These are phyloP conservation scores for Frankliniella intonsa DNA, from an alignment of 2,888 invertebrate genomes.

Conservation along the genomic window DNA sequence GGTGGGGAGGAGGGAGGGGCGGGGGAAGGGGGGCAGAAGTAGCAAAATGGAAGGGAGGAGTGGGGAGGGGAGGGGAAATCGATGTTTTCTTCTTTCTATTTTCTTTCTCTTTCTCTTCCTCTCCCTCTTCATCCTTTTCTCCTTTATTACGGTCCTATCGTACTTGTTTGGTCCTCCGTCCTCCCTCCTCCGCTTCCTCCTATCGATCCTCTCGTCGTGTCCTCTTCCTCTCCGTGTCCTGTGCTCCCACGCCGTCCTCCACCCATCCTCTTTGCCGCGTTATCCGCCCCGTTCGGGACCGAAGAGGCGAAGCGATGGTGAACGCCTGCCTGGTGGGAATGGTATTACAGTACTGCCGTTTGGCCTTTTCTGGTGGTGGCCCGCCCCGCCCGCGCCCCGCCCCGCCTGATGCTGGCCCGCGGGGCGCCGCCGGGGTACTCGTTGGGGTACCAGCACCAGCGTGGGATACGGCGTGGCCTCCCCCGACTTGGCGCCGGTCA, in stretches of 20 bases:
- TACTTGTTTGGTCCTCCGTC: neutral
- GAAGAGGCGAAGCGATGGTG: neutral
- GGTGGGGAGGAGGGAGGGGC: neutral
- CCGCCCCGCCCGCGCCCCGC: too few relatives aligned
- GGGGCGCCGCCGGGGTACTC: too few relatives aligned
- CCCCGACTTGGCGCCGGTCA: too few relatives aligned
- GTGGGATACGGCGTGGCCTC: too few relatives aligned
- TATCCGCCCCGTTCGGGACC: neutral
- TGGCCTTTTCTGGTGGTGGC: too few relatives aligned
- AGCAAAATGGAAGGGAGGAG: conserved; percentile 32
- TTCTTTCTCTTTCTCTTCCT: conserved; percentile 30
- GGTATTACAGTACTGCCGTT: neutral
- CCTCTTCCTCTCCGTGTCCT: neutral
- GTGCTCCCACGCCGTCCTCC: too few relatives aligned
- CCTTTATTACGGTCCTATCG: neutral
- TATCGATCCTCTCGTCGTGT: neutral
- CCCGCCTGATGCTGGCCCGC: too few relatives aligned
- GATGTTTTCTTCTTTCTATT: conserved; percentile 30
- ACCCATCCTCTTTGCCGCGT: neutral
- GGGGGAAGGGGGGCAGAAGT: conserved; percentile 29
- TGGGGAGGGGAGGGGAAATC: conserved; percentile 26
- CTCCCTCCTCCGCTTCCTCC: neutral
- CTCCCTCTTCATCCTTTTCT: conserved; percentile 1
- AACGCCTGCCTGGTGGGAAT: neutral
- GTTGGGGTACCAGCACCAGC: too few relatives aligned